phyloP scores from a whole-genome alignment of 2,797 vertebrate genomes.

The Cephalopachus bancanus region DNA sequence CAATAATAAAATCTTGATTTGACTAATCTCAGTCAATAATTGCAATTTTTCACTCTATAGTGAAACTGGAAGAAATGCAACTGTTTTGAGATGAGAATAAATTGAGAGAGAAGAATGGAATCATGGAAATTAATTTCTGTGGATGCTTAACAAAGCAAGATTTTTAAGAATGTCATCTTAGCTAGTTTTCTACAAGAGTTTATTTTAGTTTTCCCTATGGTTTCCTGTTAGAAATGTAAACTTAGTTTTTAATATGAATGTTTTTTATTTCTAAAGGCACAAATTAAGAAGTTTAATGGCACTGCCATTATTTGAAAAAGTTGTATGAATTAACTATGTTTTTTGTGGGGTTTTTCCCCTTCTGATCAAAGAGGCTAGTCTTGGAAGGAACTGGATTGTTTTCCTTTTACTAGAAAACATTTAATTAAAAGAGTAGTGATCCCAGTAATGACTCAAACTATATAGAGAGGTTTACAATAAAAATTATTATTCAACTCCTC shows the following conservation, averaged over 20 bases:
- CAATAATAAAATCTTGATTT: background rate
- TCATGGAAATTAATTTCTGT: background rate
- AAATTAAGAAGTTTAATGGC: slow-evolving; percentile 71
- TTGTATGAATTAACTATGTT: slow-evolving; percentile 64
- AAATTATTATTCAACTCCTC: background rate
- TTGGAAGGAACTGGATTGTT: slow-evolving; percentile 74
- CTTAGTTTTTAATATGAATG: slow-evolving; percentile 69
- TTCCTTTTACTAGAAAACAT: slow-evolving; percentile 44
- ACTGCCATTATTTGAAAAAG: slow-evolving; percentile 79
- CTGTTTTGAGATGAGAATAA: background rate
- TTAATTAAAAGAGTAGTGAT: background rate
- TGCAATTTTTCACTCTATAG: background rate
- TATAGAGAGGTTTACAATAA: background rate
- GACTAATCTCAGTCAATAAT: background rate
- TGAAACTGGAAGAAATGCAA: background rate
- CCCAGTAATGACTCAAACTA: background rate
- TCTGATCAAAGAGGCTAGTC: slow-evolving; percentile 56
- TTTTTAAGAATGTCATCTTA: background rate
- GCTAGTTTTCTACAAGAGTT: background rate
- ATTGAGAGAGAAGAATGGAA: background rate
- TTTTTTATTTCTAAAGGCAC: slow-evolving; percentile 45
- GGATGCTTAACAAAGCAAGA: background rate
- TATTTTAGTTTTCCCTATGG: slow-evolving; percentile 69
- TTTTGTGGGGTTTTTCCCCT: slow-evolving; percentile 67
- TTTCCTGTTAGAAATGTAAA: slow-evolving; percentile 66